A percentile compares a stretch with the other conserved stretches of the same genome.
Conservation (phyloP, 2,888 invertebrate genomes). For the Parnassius mnemosyne region DNA sequence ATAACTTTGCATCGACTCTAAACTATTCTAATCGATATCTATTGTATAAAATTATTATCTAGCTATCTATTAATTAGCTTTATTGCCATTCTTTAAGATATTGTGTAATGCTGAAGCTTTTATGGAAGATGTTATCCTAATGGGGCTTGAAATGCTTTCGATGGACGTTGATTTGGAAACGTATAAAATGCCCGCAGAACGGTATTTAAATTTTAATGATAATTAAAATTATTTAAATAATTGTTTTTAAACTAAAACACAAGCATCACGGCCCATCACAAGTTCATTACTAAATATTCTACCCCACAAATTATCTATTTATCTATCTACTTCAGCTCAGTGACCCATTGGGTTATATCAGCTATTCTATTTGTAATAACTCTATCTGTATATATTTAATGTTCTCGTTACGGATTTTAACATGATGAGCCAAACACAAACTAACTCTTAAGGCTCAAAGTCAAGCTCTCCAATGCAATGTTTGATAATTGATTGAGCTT, state of each 20-base stretch:
- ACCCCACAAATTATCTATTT: background rate
- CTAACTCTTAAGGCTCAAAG: too few relatives aligned
- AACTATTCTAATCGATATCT: too few relatives aligned
- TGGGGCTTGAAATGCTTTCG: slow-evolving; percentile 68
- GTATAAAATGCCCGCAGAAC: slow-evolving; percentile 45
- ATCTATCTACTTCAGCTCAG: background rate
- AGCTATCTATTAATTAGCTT: background rate
- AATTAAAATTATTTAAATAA: background rate
- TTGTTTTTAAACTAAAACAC: background rate
- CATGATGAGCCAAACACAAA: too few relatives aligned
- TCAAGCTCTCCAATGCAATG: too few relatives aligned
- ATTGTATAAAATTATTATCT: background rate
- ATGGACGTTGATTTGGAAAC: slow-evolving; percentile 63
- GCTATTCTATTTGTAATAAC: too few relatives aligned
- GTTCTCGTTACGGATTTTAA: too few relatives aligned
- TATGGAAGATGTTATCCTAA: slow-evolving; percentile 68
- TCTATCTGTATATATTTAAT: too few relatives aligned
- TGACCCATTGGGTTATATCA: too few relatives aligned
- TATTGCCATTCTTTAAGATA: slow-evolving; percentile 41
- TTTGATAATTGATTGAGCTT: too few relatives aligned
- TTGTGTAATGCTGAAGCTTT: slow-evolving; percentile 71
- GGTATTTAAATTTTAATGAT: slow-evolving; percentile 34
- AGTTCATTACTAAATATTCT: background rate
- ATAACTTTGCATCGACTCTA: too few relatives aligned
- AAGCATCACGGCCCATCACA: background rate